A percentile compares a stretch with the other conserved stretches of the same genome.
These are phyloP conservation scores for Mormoops blainvillei DNA, from an alignment of 2,113 vertebrate genomes.

Conservation along the genomic window DNA sequence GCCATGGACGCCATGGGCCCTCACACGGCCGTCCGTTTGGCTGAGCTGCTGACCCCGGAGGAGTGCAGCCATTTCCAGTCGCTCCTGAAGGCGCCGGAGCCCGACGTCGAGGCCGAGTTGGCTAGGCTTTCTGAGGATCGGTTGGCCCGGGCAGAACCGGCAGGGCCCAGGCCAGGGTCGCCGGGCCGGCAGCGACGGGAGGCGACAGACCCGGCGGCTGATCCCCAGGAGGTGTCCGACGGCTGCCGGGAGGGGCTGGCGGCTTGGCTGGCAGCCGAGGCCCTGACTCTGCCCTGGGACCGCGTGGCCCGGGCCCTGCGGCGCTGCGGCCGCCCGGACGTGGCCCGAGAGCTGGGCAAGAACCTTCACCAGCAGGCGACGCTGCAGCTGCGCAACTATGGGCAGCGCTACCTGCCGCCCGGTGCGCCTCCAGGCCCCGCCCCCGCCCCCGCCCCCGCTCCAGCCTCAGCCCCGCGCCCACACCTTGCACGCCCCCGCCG, in stretches of 20 bases:
- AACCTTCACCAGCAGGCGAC: constrained; percentile 81
- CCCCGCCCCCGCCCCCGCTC: background rate
- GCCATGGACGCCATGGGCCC: constrained; percentile 69
- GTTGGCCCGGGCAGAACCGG: background rate
- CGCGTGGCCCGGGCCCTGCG: constrained; percentile 68
- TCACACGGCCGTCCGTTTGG: constrained; percentile 76
- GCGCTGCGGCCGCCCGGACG: constrained; percentile 69
- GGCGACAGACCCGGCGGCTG: background rate
- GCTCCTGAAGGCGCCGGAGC: background rate
- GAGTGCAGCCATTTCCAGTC: constrained; percentile 75
- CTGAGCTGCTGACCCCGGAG: constrained; percentile 65
- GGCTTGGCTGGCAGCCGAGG: constrained; percentile 56
- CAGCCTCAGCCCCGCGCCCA: background rate
- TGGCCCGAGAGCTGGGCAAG: constrained; percentile 79
- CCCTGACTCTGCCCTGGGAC: constrained; percentile 72
- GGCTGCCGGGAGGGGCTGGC: constrained; percentile 54
- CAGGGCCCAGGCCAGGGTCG: background rate
- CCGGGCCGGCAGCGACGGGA: background rate
- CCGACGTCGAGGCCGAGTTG: constrained; percentile 30
- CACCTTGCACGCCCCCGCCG: background rate
- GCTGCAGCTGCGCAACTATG: constrained; percentile 72
- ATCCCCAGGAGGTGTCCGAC: background rate
- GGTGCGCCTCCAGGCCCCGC: background rate
- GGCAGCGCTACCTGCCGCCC: background rate
- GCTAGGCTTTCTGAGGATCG: background rate